These are phyloP conservation scores for Aphaenogaster rudis DNA, from an alignment of 1,140 invertebrate genomes.

Conservation along the genomic window DNA sequence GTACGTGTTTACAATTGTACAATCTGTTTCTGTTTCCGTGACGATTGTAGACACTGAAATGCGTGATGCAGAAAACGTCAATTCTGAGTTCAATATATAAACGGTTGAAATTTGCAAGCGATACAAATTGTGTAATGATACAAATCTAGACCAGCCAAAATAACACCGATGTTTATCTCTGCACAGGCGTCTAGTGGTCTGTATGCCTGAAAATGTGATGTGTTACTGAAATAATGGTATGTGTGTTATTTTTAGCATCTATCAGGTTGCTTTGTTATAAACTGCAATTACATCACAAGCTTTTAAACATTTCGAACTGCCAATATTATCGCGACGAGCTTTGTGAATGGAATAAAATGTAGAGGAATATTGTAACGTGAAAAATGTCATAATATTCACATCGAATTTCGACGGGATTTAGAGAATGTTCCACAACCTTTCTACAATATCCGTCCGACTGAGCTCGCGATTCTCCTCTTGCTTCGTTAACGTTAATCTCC, in stretches of 20 bases:
- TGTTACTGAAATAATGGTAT: conserved; percentile 24
- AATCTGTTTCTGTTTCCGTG: neutral
- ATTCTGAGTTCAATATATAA: neutral
- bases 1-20: neutral
- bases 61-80: neutral
- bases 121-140: neutral
- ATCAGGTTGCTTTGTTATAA: conserved; percentile 11
- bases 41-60: neutral
- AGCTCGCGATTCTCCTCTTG: conserved; percentile 46
- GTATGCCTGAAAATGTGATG: neutral
- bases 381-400: neutral
- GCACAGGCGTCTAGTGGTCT: no score
- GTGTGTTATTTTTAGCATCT: neutral
- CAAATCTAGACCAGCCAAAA: conserved; percentile 2
- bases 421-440: conserved; percentile 15
- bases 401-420: conserved; percentile 25
- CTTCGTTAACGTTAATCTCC: conserved; percentile 59
- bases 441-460: conserved; percentile 25
- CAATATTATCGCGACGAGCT: neutral
- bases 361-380: neutral
- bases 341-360: neutral
- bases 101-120: neutral
- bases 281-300: conserved; percentile 28
- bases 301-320: neutral
- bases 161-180: neutral